phyloP scores from a whole-genome alignment of 2,113 vertebrate species.

The Loxodonta africana region DNA sequence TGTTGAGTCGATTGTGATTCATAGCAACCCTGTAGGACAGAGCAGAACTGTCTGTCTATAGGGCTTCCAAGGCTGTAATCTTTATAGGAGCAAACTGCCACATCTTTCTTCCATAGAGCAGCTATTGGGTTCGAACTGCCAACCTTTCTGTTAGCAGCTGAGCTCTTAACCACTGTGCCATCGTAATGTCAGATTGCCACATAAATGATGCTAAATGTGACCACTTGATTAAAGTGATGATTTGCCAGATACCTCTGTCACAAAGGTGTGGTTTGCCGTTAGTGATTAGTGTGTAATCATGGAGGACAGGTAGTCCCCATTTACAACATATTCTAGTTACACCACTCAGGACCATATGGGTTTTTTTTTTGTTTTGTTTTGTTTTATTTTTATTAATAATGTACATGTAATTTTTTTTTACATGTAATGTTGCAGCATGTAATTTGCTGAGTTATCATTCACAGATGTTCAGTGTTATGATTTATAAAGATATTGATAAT shows the following conservation, averaged over 20 bases:
- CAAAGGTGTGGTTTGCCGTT: not conserved
- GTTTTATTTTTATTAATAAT: not conserved
- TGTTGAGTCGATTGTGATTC: no score
- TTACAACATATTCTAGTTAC: no score
- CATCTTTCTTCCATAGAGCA: no score
- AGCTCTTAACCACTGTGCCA: no score
- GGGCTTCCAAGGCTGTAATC: no score
- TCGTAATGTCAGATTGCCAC: not conserved
- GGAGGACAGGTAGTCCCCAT: not conserved
- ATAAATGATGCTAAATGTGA: not conserved
- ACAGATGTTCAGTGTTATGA: not conserved
- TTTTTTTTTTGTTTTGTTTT: no score
- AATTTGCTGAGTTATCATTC: not conserved
- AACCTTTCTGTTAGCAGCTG: no score
- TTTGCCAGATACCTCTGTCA: not conserved
- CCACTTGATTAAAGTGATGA: constrained; percentile 28
- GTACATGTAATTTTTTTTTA: not conserved
- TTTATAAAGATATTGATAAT: not conserved
- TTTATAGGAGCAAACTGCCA: no score
- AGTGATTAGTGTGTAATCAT: not conserved
- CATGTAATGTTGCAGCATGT: not conserved
- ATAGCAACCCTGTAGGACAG: no score
- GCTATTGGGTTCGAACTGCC: no score
- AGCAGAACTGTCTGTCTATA: no score
- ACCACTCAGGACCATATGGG: no score